Base-by-base conservation (phyloP, 2,888 invertebrate species). In the Monoplex corrugatus region DNA sequence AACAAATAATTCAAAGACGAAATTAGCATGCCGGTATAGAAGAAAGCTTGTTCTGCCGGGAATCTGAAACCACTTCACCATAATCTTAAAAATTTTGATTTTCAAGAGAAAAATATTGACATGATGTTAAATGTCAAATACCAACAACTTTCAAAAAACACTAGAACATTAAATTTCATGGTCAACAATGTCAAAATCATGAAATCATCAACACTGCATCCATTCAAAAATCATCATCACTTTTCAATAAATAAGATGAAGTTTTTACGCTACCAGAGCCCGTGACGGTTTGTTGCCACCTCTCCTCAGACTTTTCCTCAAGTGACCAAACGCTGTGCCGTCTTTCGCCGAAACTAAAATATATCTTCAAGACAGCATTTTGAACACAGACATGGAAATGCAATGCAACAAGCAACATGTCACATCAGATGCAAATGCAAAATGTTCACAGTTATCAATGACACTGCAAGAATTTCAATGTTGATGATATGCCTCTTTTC, bases 381-480 rank as follows among this genome's bases (percentile, higher is more conserved):
- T 80, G 40, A 43, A 23, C n/a, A 43, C 28, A 80, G 40, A 80
- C 78, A n/a, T n/a, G n/a, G n/a, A n/a, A 80, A 43, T 40, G 78
- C 78, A 80, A 43, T 40, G 78, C 78, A 80, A 28, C 78, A 80
- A 80, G 78, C 75, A 75, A 80, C 78, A 80, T 80, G 78, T 80
- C 78, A 80, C 43, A 80, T 80, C 6, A 80, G 32, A 80, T 28
- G n/a, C n/a, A 80, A 23, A 80, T 32, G 78, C 78, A 80, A 40
- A 40, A 80, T 32, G 32, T 43, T 43, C 10, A 43, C 28, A 23
- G 23, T 28, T 43, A 80, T 80, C 23, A 43, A 40, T 80, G 38
- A 75, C 35, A 57, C 57, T 57, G 57, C 57, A 38, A 75, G 16
- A 75, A n/a, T n/a, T n/a, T n/a, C n/a, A n/a, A n/a, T n/a, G n/a